Conservation (phyloP, 2,113 vertebrate species). For the Cacatua alba region DNA sequence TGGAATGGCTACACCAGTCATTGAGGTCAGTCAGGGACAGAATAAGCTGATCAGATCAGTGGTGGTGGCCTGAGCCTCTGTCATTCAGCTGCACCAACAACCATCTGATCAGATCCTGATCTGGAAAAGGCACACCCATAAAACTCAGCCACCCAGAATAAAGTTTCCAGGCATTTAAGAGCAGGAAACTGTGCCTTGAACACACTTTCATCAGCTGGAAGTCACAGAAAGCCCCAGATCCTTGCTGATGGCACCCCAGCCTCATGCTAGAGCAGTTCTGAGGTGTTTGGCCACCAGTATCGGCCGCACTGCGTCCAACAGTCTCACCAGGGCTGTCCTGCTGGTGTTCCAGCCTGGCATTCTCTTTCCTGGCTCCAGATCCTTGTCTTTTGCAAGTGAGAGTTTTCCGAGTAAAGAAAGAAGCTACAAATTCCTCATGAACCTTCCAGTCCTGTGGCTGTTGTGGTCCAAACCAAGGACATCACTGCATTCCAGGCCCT, state of each 20-base stretch:
- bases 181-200: background rate
- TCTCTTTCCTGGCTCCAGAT: background rate
- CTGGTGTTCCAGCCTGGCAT: background rate
- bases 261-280: background rate
- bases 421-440: background rate
- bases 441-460: background rate
- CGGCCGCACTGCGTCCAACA: background rate
- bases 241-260: background rate
- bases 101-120: background rate
- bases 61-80: background rate
- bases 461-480: background rate
- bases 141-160: background rate
- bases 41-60: constrained; percentile 41
- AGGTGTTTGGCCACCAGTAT: background rate
- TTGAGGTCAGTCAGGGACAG: background rate
- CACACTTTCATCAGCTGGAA: background rate
- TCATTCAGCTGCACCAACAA: background rate
- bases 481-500: background rate
- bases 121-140: background rate
- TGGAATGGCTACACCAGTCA: background rate
- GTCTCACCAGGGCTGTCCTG: background rate
- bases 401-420: background rate
- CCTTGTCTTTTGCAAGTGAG: background rate
- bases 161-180: background rate
- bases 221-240: background rate